phyloP scores from a whole-genome alignment of 2,797 vertebrate genomes.

The Gallirallus australis region DNA sequence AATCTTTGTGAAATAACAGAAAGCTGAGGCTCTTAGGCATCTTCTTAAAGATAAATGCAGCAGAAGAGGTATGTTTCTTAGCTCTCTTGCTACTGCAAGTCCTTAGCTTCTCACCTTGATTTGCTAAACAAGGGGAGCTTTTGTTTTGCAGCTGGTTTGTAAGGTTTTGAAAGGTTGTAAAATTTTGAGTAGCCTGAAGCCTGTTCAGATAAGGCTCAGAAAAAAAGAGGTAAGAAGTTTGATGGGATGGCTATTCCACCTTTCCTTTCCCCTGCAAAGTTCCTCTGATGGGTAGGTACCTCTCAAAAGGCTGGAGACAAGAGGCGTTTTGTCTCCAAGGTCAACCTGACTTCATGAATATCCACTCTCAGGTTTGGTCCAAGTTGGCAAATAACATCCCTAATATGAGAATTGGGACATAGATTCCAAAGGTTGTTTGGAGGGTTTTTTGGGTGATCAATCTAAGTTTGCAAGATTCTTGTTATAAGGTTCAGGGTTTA shows the following conservation, averaged over 20 bases:
- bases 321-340: not conserved
- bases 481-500: not conserved
- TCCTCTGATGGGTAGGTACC: not conserved
- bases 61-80: not conserved
- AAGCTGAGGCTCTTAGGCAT: not conserved
- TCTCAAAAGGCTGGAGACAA: not conserved
- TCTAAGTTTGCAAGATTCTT: not conserved
- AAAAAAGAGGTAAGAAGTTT: not conserved
- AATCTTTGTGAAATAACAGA: constrained; percentile 5
- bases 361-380: not conserved
- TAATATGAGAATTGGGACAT: not conserved
- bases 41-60: constrained; percentile 23
- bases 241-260: not conserved
- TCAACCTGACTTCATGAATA: not conserved
- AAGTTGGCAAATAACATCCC: not conserved
- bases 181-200: not conserved
- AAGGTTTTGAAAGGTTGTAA: not conserved
- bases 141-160: not conserved
- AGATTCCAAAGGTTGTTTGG: not conserved
- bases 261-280: not conserved
- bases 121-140: not conserved
- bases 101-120: constrained; percentile 7
- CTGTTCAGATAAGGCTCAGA: not conserved
- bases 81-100: not conserved
- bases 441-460: not conserved